Base-by-base conservation (phyloP, 1,140 invertebrate species). In the Tigriopus japonicus region DNA sequence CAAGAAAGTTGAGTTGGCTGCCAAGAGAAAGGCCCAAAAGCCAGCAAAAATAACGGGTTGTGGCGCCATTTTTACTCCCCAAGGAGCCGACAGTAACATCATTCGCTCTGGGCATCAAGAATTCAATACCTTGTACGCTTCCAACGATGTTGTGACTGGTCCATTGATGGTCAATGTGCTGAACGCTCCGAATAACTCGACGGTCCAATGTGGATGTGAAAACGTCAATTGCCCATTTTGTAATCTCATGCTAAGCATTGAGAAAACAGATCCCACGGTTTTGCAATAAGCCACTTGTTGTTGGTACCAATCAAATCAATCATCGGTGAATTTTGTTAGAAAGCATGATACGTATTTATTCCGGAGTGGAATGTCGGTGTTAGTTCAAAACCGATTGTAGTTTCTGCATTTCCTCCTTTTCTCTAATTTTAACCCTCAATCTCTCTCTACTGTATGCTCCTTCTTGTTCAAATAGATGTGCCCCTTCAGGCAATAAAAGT, bases 221-320 rank as follows among this genome's bases (percentile, higher is more conserved):
- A 61, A 61, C 40, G 53, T 61, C 17, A 61, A 61, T 51, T 61
- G 59, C 45, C 59, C 59, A 19, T 61, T 61, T 40, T 61, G 59
- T 55, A 61, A 61, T 19, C 43, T 61, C 14, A 61, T 61, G 45
- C 12, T 61, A 35, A 61, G 59, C 40, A 61, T 61, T 19, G 49
- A 51, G 24, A 61, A 61, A 21, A 58, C 55, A 3, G 55, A 58
- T 42, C 55, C 55, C 55, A 51, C 55, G 17, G 55, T 58, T 14
- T 41, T 58, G 17, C 55, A 58, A 23, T 58, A 42, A 49, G 28
- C 28, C 28, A 35, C 9, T 5, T 35, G 28, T 9, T 35, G 3
- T 35, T 3, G 9, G 28, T 35, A 35, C 28, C 3, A 35, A 35
- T 35, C 28, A 35, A 35, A 35, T 35, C 28, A 35, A 35, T 9